phyloP scores from a whole-genome alignment of 2,888 invertebrate genomes.

The Seira ritae region DNA sequence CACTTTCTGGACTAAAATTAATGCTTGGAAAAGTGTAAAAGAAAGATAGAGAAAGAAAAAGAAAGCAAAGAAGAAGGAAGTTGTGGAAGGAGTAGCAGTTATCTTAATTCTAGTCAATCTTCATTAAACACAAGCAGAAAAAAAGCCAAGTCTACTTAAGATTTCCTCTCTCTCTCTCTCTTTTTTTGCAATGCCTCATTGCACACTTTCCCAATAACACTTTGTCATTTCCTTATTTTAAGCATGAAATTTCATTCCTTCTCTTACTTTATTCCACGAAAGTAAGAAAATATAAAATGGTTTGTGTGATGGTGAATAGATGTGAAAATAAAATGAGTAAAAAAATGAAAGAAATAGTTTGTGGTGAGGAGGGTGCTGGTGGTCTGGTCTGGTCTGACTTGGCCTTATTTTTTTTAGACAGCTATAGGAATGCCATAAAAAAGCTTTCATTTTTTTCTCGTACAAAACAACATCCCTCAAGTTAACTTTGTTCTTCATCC shows the following conservation, averaged over 20 bases:
- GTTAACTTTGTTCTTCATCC: not conserved
- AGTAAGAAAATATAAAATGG: not conserved
- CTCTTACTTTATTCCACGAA: not conserved
- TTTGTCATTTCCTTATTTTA: conserved; percentile 63
- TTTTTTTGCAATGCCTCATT: conserved; percentile 56
- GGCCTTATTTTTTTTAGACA: not conserved
- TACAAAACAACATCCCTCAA: conserved; percentile 6
- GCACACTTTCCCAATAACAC: conserved; percentile 64
- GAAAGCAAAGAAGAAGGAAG: conserved; percentile 24
- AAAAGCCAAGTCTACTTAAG: conserved; percentile 52
- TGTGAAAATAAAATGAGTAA: conserved; percentile 4
- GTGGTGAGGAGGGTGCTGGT: conserved; percentile 17
- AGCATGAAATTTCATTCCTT: conserved; percentile 43
- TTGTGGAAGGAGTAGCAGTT: conserved; percentile 34
- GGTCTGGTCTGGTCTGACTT: not conserved
- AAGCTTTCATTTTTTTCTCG: not conserved
- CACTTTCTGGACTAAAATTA: conserved; percentile 9
- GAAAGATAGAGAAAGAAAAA: conserved; percentile 13
- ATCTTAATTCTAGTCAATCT: conserved; percentile 70
- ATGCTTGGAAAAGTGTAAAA: conserved; percentile 46
- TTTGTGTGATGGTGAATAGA: not conserved
- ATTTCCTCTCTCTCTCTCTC: conserved; percentile 47
- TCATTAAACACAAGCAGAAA: conserved; percentile 59
- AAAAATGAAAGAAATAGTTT: conserved; percentile 18
- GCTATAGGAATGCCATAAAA: conserved; percentile 8